Conservation (phyloP, 2,797 vertebrate genomes). For the Pempheris klunzingeri region DNA sequence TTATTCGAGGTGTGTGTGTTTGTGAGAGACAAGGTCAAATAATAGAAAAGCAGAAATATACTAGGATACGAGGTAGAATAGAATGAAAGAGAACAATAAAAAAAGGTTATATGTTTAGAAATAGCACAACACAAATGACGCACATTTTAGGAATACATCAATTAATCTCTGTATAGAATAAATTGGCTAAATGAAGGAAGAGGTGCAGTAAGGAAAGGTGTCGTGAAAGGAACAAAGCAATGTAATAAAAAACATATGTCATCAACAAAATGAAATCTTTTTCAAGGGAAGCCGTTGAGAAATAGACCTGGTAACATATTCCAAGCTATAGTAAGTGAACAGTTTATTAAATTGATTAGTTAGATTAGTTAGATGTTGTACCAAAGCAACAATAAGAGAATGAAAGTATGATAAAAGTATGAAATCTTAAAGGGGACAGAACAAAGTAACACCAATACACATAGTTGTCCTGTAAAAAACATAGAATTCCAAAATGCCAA, state of each 20-base stretch:
- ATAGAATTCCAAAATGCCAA: too few relatives aligned
- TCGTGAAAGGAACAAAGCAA: neutral
- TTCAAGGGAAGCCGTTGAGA: neutral
- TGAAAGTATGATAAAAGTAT: neutral
- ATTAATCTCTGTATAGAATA: neutral
- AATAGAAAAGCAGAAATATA: constrained; percentile 11
- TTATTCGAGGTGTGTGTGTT: neutral
- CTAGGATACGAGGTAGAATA: neutral
- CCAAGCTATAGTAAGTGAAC: neutral
- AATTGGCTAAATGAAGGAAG: neutral
- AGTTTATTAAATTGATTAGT: neutral
- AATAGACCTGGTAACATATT: neutral
- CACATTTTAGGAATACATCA: neutral
- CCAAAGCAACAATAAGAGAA: neutral
- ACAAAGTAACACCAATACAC: neutral
- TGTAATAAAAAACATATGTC: neutral
- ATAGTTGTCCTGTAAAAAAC: neutral
- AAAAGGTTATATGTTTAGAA: neutral
- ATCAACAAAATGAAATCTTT: neutral
- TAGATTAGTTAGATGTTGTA: neutral
- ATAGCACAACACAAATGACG: neutral
- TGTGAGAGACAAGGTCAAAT: neutral
- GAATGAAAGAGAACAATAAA: constrained; percentile 2
- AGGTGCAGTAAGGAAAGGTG: neutral
- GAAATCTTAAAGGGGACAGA: too few relatives aligned